Evolutionary conservation across 2,888 invertebrate genomes (phyloP).

Genomic region (Norana najaformis): DNA sequence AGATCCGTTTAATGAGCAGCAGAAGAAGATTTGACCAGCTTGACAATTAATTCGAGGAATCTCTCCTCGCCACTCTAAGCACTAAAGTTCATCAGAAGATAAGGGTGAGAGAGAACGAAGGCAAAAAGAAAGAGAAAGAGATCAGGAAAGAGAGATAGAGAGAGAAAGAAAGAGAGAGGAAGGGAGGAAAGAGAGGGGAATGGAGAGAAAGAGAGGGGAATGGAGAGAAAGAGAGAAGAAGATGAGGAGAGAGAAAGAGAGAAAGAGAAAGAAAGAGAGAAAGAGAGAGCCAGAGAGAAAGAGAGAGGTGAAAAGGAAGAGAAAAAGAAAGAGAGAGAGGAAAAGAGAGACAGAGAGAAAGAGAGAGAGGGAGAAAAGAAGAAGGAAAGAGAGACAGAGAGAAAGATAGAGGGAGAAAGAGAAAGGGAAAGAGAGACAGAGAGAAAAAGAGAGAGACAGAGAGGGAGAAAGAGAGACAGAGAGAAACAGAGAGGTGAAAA

Average conservation of each 20-base stretch:
- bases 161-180: neutral
- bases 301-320: neutral
- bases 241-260: neutral
- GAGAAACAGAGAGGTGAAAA: neutral
- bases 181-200: neutral
- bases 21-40: no score
- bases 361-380: no score
- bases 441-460: neutral
- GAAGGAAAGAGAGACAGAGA: no score
- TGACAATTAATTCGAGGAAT: no score
- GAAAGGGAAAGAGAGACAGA: neutral
- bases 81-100: neutral
- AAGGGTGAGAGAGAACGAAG: slow-evolving; percentile 19
- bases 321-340: no score
- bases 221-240: neutral
- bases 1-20: no score
- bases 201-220: neutral
- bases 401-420: neutral
- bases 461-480: neutral
- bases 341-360: no score
- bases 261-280: neutral
- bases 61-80: no score
- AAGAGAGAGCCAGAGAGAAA: no score
- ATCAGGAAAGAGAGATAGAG: no score
- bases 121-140: neutral